A percentile compares a stretch with the other conserved stretches of the same genome.
phyloP scores from a whole-genome alignment of 2,797 vertebrate genomes.

The Danio albolineatus region DNA sequence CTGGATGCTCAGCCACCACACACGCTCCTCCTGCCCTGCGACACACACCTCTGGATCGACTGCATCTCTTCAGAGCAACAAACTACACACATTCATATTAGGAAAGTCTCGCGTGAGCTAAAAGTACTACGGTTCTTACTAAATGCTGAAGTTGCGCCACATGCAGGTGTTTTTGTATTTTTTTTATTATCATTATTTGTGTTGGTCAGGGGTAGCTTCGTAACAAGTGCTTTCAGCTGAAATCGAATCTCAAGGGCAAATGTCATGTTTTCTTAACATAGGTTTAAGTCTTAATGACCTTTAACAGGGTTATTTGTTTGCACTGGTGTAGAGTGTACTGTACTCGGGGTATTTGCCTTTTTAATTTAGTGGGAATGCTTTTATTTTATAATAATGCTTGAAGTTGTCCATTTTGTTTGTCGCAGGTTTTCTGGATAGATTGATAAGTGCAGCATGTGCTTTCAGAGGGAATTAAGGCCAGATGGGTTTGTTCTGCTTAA shows the following conservation, averaged over 20 bases:
- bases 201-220: conserved; percentile 8
- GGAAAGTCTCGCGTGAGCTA: background rate
- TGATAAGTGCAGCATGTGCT: conserved; percentile 1
- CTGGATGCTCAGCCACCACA: conserved; percentile 71
- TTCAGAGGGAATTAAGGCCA: background rate
- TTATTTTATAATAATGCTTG: background rate
- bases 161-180: background rate
- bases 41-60: conserved; percentile 47
- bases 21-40: conserved; percentile 61
- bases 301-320: conserved; percentile 37
- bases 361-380: conserved; percentile 15
- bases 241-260: conserved; percentile 29
- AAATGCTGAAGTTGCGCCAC: background rate
- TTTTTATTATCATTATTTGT: no score
- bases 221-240: conserved; percentile 4
- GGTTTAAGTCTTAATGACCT: conserved; percentile 19
- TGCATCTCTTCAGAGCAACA: conserved; percentile 34
- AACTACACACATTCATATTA: conserved; percentile 8
- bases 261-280: conserved; percentile 25
- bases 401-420: conserved; percentile 20
- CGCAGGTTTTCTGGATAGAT: background rate
- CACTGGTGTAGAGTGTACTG: conserved; percentile 58
- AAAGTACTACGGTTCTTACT: conserved; percentile 5
- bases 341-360: conserved; percentile 34
- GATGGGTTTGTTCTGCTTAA: conserved; percentile 17